Base-by-base conservation (phyloP, 2,888 invertebrate species). In the Pristionchus maxplancki region DNA sequence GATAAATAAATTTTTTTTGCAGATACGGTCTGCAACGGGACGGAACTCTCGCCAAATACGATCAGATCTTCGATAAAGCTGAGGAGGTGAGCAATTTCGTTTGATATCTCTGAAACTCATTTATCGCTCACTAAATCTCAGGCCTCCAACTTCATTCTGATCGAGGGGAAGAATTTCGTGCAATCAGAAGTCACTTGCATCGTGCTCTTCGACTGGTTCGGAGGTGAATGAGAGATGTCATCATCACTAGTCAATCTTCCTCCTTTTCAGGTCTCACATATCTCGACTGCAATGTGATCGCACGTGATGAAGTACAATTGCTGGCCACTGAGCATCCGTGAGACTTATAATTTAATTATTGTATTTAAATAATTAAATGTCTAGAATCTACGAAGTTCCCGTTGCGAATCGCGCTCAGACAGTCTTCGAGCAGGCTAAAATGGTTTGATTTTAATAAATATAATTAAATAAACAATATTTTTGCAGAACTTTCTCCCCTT, bases 1-100 rank as follows among this genome's bases (percentile, higher is more conserved):
- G 5, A 64, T 64, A 64, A 62, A 24, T 24, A 4, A 62, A 62
- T 62, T 62, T 20, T 6, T 62, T 28, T 28, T 74, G 5, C 44
- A 74, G 74, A 74, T 74, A 40, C n/a, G 74, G 74, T 20, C 74
- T 74, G 24, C 74, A 74, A 20, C 74, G 74, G 17, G 74, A 74
- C 40, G 74, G 74, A 40, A 74, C 74, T 17, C 74, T 74, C 74
- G 74, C 74, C 17, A 74, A 74, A 24, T 40, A 74, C 74, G 74
- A 74, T n/a, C 74, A 74, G n/a, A 74, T 74, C 74, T 74, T 74
- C 74, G 74, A 74, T 24, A 74, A 74, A n/a, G 40, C 74, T 13
- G 74, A 74, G 37, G 74, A 74, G 40, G 74, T 74, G 31, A 4
- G 34, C 2, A 9, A 34, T 15, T 15, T 74, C 74, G 17, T 6